A percentile compares a stretch with the other conserved stretches of the same genome.
Conservation (phyloP, 2,888 invertebrate genomes). For the Philereme vetulata region DNA sequence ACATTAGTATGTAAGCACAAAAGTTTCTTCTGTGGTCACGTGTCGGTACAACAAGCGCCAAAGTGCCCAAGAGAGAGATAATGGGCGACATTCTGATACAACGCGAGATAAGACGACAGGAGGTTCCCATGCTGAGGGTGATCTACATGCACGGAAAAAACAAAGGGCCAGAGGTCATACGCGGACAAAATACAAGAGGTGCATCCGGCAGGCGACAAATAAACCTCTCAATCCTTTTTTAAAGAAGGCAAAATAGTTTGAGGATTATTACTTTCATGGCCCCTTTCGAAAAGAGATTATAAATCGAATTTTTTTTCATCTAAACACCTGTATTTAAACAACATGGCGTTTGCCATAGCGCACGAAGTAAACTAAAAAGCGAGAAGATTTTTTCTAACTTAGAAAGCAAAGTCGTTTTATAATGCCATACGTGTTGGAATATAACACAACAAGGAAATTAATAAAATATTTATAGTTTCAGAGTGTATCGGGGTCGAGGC, state of each 20-base stretch:
- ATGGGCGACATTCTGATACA: slow-evolving; percentile 82
- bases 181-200: slow-evolving; percentile 60
- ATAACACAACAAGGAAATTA: slow-evolving; percentile 37
- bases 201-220: slow-evolving; percentile 42
- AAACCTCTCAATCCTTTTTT: slow-evolving; percentile 13
- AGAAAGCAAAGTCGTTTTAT: no score
- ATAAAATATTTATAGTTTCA: slow-evolving; percentile 49
- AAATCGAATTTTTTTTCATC: no score
- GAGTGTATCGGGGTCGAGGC: no score
- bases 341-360: no score
- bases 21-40: slow-evolving; percentile 54
- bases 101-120: slow-evolving; percentile 71
- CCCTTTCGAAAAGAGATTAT: no score
- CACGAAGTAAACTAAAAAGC: no score
- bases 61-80: slow-evolving; percentile 78
- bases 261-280: no score
- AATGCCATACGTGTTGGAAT: no score
- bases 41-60: slow-evolving; percentile 75
- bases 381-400: no score
- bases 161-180: slow-evolving; percentile 69
- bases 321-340: no score
- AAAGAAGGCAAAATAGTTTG: no score
- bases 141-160: slow-evolving; percentile 52
- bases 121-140: slow-evolving; percentile 76
- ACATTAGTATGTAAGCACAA: slow-evolving; percentile 2